Evolutionary conservation across 2,888 invertebrate genomes (phyloP), one percentile per base, ranked within the genome.

Genomic region (Galeruca laticollis): DNA sequence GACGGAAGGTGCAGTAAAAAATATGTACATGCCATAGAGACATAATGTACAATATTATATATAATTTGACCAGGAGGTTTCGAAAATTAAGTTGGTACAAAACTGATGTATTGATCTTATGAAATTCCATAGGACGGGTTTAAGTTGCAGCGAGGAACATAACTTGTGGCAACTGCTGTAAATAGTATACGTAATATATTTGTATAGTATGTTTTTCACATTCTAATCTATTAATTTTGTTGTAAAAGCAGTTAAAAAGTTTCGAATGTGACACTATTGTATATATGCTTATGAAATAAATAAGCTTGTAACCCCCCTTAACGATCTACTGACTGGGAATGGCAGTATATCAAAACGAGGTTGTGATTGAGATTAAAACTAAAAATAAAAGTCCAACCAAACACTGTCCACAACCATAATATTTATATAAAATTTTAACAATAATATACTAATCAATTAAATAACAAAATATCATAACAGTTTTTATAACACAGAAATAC

Each of bases 381-480:
- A 74, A 75, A 71, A 15, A 11, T 18, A 37, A 57, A 63, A 62
- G 60, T 60, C 60, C 40, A 72, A 76, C 72, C 76, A 76, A 82
- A 82, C 82, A 82, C 81, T 81, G 74, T 78, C 82, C 82, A 82
- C 78, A 78, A 75, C 79, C 78, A 76, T 78, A 83, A 84, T 82
- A 84, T 83, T 83, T 82, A 84, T 84, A 84, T 83, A 84, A 84
- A 85, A 84, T 79, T 83, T 82, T 81, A 84, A 84, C 83, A 83
- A 84, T 83, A 82, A 81, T 82, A 81, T 79, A 80, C 76, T 79
- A 81, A 80, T 78, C 70, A 79, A 75, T 78, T 74, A 75, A 71
- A 73, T 74, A 77, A 79, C 76, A 70, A 78, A 79, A 78, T 75
- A 71, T 75, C 77, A 78, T 80, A 82, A 81, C 79, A 81, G 80